Evolutionary conservation across 2,797 vertebrate genomes (phyloP), one percentile per base, ranked within the genome.

Genomic region (Gymnodraco acuticeps): DNA sequence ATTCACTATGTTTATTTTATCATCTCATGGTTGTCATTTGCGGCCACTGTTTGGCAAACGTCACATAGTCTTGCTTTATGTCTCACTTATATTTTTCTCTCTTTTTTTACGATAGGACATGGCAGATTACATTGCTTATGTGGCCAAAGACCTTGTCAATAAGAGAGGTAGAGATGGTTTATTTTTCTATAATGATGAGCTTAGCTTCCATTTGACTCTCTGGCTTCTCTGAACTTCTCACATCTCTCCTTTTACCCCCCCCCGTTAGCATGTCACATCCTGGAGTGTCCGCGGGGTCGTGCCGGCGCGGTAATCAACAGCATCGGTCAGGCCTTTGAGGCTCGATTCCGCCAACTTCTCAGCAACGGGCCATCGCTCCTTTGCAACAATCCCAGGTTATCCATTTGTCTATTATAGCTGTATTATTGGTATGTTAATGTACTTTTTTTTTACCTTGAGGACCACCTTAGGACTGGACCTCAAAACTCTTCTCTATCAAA

Each of bases 321-420:
- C 86, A 97, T 99, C 43, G 96, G 97, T 61, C 96, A 96, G 82
- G 97, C 97, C 67, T 99, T 99, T 81, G 96, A 98, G 84, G 95
- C 95, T 27, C 95, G 97, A 4, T 98, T 99, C 92, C 96, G 95
- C 73, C 96, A 97, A 62, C 96, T 96, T 83, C 94, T 98, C 91
- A 95, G 94, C 91, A 96, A 95, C 70, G 92, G 95, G 8, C 94
- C 96, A 3, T 72, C 92, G 10, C 77, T 95, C 75, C 85, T 92
- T 75, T 83, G 94, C 1, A 69, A 91, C 82, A 93, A 80, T 80
- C 94, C 94, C 89, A 97, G 96, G 97, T 98, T 78, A 91, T 94
- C 64, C 9, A 54, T 58, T 53, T 31, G 75, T 64, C 23, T 17
- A 4, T 41, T 27, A 5, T 23, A 3, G 31, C 54, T 17, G 6